These are phyloP conservation scores for Melanerpes aurifrons DNA, from an alignment of 2,113 vertebrate genomes.

Conservation along the genomic window DNA sequence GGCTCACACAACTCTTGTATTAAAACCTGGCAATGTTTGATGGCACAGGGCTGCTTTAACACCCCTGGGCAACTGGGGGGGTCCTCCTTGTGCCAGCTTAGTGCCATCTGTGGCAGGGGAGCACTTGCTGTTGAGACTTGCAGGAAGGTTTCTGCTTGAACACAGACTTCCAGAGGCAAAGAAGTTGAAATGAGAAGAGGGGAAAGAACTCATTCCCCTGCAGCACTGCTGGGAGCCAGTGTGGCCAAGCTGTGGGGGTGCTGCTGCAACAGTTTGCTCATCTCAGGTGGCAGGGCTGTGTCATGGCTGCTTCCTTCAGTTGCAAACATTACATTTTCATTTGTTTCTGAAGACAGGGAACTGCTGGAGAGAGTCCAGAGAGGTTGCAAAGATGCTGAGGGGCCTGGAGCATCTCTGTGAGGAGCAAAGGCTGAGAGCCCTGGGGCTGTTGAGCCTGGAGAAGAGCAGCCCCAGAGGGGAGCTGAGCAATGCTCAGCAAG, in stretches of 20 bases:
- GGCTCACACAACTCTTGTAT: background rate
- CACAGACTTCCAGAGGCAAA: background rate
- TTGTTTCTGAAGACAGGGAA: background rate
- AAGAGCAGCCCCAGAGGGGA: too few species aligned
- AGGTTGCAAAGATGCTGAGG: too few species aligned
- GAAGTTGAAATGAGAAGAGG: background rate
- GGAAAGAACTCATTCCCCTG: background rate
- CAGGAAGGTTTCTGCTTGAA: background rate
- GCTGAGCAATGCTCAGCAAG: too few species aligned
- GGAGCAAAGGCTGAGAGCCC: too few species aligned
- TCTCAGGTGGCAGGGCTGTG: background rate
- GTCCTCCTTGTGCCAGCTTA: background rate
- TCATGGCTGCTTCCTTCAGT: background rate
- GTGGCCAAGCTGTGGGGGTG: background rate
- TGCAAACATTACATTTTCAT: background rate
- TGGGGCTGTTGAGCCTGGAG: too few species aligned
- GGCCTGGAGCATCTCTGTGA: too few species aligned
- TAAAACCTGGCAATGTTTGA: background rate
- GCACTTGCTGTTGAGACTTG: background rate
- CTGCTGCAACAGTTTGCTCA: background rate
- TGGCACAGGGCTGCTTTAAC: background rate
- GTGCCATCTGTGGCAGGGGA: background rate
- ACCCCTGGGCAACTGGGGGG: fast-evolving
- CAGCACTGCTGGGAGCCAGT: background rate
- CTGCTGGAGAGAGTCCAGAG: too few species aligned